Evolutionary conservation across 2,888 invertebrate species (phyloP), one percentile per base, ranked within the genome.

Genomic region (Acrobasis suavella): DNA sequence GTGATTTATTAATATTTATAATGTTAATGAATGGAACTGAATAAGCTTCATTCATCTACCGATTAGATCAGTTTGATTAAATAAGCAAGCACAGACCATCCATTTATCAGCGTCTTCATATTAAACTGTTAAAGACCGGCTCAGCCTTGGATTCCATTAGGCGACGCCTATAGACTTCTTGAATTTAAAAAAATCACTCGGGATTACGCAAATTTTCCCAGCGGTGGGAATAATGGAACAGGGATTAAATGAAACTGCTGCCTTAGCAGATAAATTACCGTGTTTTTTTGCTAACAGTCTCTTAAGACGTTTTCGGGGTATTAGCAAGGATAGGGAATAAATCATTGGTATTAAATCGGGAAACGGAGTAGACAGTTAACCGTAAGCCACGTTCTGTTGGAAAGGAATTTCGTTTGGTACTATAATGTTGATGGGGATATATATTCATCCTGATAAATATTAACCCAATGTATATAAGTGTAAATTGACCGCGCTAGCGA

Each of bases 211-310:
- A 87, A 87, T 87, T 83, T 82, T 81, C 78, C 80, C 76, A 75
- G 82, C 78, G 83, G 82, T 81, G 78, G 79, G 76, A 74, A 89
- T 89, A 87, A 90, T 83, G 83, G 81, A 66, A 71, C 72, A 68
- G 74, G 84, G 84, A 80, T 87, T 87, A 84, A 78, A 74, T 73
- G 73, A 78, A 82, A 81, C 80, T 77, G 81, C 78, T 85, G 83
- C 76, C 81, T 84, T 78, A 79, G 80, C 82, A 89, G 89, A 89
- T 89, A 89, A 89, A 91, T 89, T 86, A 81, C 85, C 76, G 77
- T 83, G 77, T 83, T 87, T 87, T n/a, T 86, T 87, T 85, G 79
- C 76, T 87, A 89, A 90, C 88, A 83, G 83, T 69, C 75, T 76
- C 76, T 79, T 82, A 79, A 78, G 77, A 72, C 71, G 74, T 70